Base-by-base conservation (phyloP, 2,797 vertebrate genomes). In the Taenioides sp. region DNA sequence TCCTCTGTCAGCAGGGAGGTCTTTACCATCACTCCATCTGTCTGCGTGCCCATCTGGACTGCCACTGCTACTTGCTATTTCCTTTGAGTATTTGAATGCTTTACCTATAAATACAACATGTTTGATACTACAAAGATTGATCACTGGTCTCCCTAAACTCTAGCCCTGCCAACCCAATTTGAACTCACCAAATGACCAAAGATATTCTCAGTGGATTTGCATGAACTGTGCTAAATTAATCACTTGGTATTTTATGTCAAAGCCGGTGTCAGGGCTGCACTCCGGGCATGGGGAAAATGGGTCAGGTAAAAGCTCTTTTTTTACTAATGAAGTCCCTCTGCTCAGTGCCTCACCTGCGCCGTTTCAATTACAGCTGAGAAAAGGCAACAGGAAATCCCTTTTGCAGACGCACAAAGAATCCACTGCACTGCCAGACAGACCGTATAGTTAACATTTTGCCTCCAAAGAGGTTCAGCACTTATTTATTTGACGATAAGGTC, bases 251-350 rank as follows among this genome's bases (percentile, higher is more conserved):
- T 77, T 79, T 18, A n/a, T 73, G 79, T 90, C 85, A 78, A 75
- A 88, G 78, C 65, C 72, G 10, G 50, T 75, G 61, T 74, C 5
- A 27, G 28, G 64, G 73, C 28, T 63, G 63, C 64, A 49, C 58
- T 70, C 12, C 0, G 37, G 65, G 71, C 72, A 6, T 74, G 75
- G 63, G 67, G 62, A 80, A 92, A 91, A 74, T 86, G 82, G 87
- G 88, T 91, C 90, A 88, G 73, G 72, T 76, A 78, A 81, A 87
- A 81, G 66, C 83, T 85, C 68, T 25, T 50, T 50, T 86, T 79
- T 80, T 77, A 27, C 87, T 88, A 89, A 92, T 90, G 83, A 92
- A 91, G 84, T 91, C 89, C 83, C 87, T 62, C 71, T 64, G 82
- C 83, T 77, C 79, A 11, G 73, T 71, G 82, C 76, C 74, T 81